Evolutionary conservation across 1,140 invertebrate genomes (phyloP).

Genomic region (Cydia amplana): DNA sequence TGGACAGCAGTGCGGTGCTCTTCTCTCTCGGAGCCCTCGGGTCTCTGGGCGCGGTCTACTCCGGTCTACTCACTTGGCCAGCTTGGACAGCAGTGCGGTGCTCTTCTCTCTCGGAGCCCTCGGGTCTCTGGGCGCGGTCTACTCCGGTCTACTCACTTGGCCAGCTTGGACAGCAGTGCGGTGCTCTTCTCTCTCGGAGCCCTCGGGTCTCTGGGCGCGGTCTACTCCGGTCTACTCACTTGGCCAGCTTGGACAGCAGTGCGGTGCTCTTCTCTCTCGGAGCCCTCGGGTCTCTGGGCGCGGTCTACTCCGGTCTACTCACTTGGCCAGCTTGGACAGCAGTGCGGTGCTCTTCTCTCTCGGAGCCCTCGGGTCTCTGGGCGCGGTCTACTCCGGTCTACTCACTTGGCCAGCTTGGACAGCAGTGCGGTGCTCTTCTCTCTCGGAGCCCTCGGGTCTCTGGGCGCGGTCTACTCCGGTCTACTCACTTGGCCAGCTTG

Average conservation of each 20-base stretch:
- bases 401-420: constrained; percentile 89
- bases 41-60: constrained; percentile 46
- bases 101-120: too few relatives aligned
- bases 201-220: constrained; percentile 77
- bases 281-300: constrained; percentile 79
- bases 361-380: constrained; percentile 81
- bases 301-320: constrained; percentile 54
- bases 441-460: constrained; percentile 82
- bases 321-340: constrained; percentile 90
- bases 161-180: constrained; percentile 89
- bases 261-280: constrained; percentile 86
- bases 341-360: constrained; percentile 87
- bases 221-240: constrained; percentile 69
- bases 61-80: too few relatives aligned
- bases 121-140: constrained; percentile 46
- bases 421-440: constrained; percentile 88
- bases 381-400: constrained; percentile 34
- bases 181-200: constrained; percentile 84
- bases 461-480: constrained; percentile 15
- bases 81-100: too few relatives aligned
- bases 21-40: too few relatives aligned
- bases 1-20: too few relatives aligned
- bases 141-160: constrained; percentile 82
- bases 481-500: too few relatives aligned
- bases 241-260: constrained; percentile 89